Conservation (phyloP, 1,140 invertebrate species). For the Drosophila burlai region DNA sequence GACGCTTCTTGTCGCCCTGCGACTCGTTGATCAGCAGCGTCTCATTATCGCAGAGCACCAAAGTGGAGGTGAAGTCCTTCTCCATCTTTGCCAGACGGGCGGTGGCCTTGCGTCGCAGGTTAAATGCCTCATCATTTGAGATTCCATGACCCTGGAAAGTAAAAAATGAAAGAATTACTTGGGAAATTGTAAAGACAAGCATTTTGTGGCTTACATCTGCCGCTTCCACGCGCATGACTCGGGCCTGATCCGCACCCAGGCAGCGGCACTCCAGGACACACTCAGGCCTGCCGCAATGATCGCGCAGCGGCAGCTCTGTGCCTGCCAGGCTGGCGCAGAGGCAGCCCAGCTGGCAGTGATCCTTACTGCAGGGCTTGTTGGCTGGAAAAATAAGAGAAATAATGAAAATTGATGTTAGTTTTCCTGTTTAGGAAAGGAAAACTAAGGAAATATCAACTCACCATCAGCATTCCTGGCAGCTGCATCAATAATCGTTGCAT, state of each 20-base stretch:
- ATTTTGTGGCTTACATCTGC: constrained; percentile 41
- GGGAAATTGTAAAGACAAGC: too few species aligned
- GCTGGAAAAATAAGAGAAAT: constrained; percentile 35
- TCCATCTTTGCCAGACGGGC: constrained; percentile 81
- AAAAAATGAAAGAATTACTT: neutral
- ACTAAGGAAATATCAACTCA: constrained; percentile 39
- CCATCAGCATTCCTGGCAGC: constrained; percentile 65
- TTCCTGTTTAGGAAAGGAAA: too few species aligned
- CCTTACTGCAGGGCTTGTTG: constrained; percentile 65
- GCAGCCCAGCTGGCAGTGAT: constrained; percentile 75
- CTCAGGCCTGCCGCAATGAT: constrained; percentile 70
- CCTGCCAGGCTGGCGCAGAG: constrained; percentile 70
- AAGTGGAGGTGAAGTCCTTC: constrained; percentile 81
- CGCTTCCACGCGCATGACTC: constrained; percentile 73
- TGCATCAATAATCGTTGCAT: constrained; percentile 82
- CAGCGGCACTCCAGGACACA: constrained; percentile 73
- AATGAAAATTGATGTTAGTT: neutral
- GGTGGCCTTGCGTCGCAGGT: constrained; percentile 74
- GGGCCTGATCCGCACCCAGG: constrained; percentile 52
- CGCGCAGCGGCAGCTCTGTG: constrained; percentile 42
- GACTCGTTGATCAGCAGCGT: constrained; percentile 79
- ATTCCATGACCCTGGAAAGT: constrained; percentile 62
- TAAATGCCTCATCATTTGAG: constrained; percentile 80
- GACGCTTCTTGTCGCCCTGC: constrained; percentile 79
- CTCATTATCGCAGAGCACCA: constrained; percentile 81